phyloP scores from a whole-genome alignment of 2,113 vertebrate species.

The Sciurus niger region DNA sequence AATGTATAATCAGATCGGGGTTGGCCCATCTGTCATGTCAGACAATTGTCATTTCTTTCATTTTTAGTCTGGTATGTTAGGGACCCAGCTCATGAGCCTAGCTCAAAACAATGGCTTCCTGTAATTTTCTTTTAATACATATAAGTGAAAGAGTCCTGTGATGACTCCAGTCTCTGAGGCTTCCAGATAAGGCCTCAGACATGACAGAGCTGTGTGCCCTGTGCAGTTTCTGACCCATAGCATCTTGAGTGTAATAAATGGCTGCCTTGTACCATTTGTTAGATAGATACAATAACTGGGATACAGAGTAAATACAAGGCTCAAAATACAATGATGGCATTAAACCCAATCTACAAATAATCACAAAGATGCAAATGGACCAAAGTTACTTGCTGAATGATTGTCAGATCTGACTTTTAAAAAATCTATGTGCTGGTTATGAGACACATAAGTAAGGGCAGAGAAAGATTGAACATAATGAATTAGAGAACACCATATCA shows the following conservation, averaged over 20 bases:
- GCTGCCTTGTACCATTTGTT: neutral
- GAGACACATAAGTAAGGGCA: neutral
- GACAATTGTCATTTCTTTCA: neutral
- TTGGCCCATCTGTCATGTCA: neutral
- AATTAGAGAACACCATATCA: neutral
- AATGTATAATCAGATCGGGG: neutral
- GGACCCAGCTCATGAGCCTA: neutral
- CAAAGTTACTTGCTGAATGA: neutral
- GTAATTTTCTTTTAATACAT: neutral
- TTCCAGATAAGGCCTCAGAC: neutral
- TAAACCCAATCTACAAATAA: slow-evolving; percentile 31
- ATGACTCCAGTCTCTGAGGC: neutral
- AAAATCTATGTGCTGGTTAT: neutral
- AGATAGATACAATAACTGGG: neutral
- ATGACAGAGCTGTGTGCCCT: fast-evolving
- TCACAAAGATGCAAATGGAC: neutral
- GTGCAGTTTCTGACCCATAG: neutral
- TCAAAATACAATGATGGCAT: neutral
- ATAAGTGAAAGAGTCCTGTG: neutral
- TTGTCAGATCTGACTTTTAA: neutral
- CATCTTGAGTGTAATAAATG: neutral
- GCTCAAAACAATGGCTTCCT: neutral
- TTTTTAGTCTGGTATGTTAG: neutral
- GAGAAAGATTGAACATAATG: slow-evolving; percentile 3
- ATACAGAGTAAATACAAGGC: neutral